Evolutionary conservation across 2,113 vertebrate species (phyloP).

Genomic region (Edolisoma coerulescens): DNA sequence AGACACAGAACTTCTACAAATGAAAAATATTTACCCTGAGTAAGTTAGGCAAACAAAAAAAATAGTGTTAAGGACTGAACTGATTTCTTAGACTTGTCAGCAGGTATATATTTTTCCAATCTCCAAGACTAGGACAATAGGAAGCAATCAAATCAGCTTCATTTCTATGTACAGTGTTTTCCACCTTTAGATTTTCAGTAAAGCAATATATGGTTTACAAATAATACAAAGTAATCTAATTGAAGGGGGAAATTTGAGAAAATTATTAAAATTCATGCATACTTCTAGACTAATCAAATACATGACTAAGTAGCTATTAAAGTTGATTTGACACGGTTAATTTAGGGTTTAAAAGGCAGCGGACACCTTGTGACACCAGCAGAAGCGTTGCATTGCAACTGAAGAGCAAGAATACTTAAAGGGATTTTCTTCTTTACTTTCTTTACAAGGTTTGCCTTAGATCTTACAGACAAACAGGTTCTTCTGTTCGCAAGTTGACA

Average conservation of each 20-base stretch:
- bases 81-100: neutral
- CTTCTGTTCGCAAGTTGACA: neutral
- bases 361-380: neutral
- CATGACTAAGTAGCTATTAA: neutral
- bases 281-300: neutral
- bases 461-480: neutral
- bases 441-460: neutral
- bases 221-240: neutral
- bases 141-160: neutral
- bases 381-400: neutral
- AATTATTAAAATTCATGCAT: neutral
- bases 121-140: neutral
- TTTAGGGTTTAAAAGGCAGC: slow-evolving; percentile 6
- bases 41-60: neutral
- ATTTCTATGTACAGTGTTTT: neutral
- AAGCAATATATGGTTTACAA: neutral
- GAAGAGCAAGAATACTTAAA: neutral
- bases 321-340: neutral
- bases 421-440: neutral
- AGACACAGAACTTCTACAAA: neutral
- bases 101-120: neutral
- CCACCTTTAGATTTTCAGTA: neutral
- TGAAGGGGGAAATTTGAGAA: neutral
- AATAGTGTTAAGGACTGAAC: neutral
- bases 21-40: neutral